Base-by-base conservation (phyloP, 2,888 invertebrate genomes). In the Eremobia ochroleuca region DNA sequence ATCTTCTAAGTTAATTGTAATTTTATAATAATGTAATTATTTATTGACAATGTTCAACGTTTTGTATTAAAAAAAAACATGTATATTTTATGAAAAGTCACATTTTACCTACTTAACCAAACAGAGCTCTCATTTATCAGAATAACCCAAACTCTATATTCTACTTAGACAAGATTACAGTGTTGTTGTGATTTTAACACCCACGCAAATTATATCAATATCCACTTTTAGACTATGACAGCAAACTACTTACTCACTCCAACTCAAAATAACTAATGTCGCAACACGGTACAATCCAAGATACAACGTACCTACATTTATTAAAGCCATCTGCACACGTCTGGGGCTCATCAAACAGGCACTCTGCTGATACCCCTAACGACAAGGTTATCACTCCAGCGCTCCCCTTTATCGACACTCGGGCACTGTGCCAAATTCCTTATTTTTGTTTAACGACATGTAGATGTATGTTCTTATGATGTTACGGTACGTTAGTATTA, bases 331-430 rank as follows among this genome's bases (percentile, higher is more conserved):
- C 76, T 77, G 83, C 37, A 52, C 83, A 64, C 67, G 77, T 77
- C 82, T 85, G 82, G 85, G 6, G 72, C 83, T 75, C 83, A 83
- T 84, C 86, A 86, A 75, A 55, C 79, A 59, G 68, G 70, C 82
- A 67, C 82, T 73, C 74, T 72, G 82, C 73, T 67, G 83, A 88
- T 86, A 88, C 78, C 76, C 84, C 59, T 86, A 87, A 87, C 83
- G 86, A 86, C 70, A 65, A 61, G 86, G 86, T 86, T 86, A 86
- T 86, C 86, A 75, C 55, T 70, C 55, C 62, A 68, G 73, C 55
- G 55, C 67, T 65, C 70, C 55, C 73, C 72, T 86, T 86, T 86
- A 86, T 86, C 86, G 75, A 13, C 75, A 64, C 59, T 31, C 62
- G 64, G 83, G 86, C 79, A 52, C 68, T 76, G 86, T 76, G 86